These are phyloP conservation scores for Heliconius nattereri DNA, from an alignment of 1,140 invertebrate genomes.

Conservation along the genomic window DNA sequence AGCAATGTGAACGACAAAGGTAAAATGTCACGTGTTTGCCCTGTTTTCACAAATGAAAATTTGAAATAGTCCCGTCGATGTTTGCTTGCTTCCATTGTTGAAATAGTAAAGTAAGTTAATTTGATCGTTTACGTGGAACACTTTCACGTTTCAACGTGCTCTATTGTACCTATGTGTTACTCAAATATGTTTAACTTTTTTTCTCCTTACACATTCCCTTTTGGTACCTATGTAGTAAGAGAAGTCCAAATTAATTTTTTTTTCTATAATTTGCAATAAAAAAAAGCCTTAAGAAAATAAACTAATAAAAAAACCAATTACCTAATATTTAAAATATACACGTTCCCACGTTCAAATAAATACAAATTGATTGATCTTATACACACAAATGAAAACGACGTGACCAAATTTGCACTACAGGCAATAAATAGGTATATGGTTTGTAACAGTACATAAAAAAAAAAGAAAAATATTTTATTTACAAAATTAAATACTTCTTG, in stretches of 20 bases:
- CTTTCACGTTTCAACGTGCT: conserved; percentile 62
- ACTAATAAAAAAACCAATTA: no score
- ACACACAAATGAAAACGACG: no score
- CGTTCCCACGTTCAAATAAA: no score
- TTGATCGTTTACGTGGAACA: conserved; percentile 58
- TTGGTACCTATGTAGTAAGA: not conserved
- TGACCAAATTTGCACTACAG: no score
- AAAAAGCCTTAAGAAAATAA: no score
- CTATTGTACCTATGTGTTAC: conserved; percentile 60
- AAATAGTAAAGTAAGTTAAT: conserved; percentile 32
- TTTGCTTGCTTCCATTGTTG: conserved; percentile 28
- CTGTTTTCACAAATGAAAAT: conserved; percentile 21
- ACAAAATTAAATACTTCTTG: not conserved
- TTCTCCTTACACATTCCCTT: not conserved
- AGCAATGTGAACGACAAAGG: conserved; percentile 31
- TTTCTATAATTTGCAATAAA: no score
- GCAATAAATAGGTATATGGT: no score
- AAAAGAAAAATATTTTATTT: not conserved
- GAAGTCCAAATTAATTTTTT: not conserved
- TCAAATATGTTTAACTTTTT: conserved; percentile 58
- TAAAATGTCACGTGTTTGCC: conserved; percentile 41
- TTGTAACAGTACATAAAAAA: no score
- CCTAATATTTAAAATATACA: no score
- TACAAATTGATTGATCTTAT: no score
- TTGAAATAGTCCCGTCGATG: conserved; percentile 17